phyloP scores from a whole-genome alignment of 2,888 invertebrate species.

The Drosophila meridiana region DNA sequence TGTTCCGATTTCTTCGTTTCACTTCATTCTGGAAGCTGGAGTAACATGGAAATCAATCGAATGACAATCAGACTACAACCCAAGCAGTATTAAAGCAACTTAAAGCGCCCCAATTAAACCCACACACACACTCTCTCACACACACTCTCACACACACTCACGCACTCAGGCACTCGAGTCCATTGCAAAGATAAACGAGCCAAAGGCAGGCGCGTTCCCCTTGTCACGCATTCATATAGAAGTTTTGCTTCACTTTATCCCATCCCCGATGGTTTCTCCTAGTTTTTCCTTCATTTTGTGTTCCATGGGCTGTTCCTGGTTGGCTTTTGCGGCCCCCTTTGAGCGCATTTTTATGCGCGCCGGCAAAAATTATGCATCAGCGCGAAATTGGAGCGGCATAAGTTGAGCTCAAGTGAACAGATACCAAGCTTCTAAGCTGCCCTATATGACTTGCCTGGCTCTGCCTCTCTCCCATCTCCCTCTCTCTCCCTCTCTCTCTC shows the following conservation, averaged over 20 bases:
- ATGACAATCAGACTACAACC: background rate
- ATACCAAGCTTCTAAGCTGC: conserved; percentile 47
- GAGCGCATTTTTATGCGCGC: conserved; percentile 76
- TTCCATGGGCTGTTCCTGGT: conserved; percentile 46
- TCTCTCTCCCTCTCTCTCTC: background rate
- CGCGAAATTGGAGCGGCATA: conserved; percentile 79
- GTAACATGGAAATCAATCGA: background rate
- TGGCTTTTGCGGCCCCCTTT: conserved; percentile 64
- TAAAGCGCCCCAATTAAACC: conserved; percentile 9
- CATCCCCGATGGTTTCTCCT: conserved; percentile 5
- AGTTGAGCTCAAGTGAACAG: conserved; percentile 68
- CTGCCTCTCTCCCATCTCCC: no score
- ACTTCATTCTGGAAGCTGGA: background rate
- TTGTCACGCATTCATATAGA: conserved; percentile 8
- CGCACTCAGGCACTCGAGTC: conserved; percentile 30
- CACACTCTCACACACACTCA: background rate
- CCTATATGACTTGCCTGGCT: conserved; percentile 36
- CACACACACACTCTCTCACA: conserved; percentile 25
- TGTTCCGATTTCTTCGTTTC: background rate
- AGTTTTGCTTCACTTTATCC: conserved; percentile 13
- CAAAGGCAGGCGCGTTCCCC: conserved; percentile 44
- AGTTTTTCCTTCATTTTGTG: conserved; percentile 26
- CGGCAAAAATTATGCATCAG: conserved; percentile 75
- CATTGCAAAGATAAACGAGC: conserved; percentile 49
- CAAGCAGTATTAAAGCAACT: background rate